Evolutionary conservation across 2,797 vertebrate species (phyloP), one percentile per base, ranked within the genome.

Genomic region (Trematomus bernacchii): DNA sequence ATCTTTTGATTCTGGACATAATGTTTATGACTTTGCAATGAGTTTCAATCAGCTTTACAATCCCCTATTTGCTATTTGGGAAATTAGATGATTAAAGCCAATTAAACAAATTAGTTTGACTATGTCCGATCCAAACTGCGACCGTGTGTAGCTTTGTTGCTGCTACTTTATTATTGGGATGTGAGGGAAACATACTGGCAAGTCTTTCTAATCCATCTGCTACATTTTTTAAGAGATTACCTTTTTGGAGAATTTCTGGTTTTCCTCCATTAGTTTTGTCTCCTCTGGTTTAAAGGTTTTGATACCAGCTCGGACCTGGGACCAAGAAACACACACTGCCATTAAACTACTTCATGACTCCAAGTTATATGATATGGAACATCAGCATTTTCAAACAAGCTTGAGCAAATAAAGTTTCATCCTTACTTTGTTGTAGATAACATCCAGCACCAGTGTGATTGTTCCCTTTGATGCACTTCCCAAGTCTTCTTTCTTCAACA

Each of bases 181-280:
- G 66, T 66, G 59, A 83, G 51, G 48, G 46, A n/a, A 58, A 53
- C 43, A 33, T 50, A 61, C 8, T 53, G 10, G 47, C 16, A 54
- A 59, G 62, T 6, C 9, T 64, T 68, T 79, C 76, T 66, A 21
- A 76, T 77, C 73, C 13, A 68, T 83, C 71, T 83, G 64, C 48
- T 76, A 71, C 71, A 82, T 73, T 57, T 48, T 40, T 16, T 1
- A 30, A 30, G 1, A 57, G 9, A 59, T 77, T 13, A 94, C 98
- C 97, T 99, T 99, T 94, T 99, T 99, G 82, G 96, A 97, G 86
- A 99, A 96, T 86, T 99, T 99, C 18, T 91, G 89, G 72, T 93
- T 96, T 61, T 98, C 97, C 86, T 98, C 97, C 2, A 88, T 80
- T 67, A 96, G 95, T 86, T 95, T 97, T 14, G 91, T 93, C 85